Evolutionary conservation across 2,113 vertebrate genomes (phyloP), one percentile per base, ranked within the genome.

Genomic region (Grammomys dolichurus): DNA sequence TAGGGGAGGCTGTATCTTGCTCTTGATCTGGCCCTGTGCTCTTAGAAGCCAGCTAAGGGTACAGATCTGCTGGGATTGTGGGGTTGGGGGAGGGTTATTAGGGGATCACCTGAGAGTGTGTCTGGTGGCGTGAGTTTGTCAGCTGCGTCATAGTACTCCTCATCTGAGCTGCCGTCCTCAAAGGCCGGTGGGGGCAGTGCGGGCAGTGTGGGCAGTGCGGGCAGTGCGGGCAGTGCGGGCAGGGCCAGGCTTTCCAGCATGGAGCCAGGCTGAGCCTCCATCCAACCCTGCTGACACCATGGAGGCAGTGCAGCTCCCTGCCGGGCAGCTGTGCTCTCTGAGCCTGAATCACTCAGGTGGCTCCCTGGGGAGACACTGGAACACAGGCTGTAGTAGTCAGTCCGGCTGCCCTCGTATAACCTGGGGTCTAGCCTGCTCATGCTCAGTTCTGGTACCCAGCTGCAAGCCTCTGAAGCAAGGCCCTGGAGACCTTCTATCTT

Each of bases 111-210:
- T 98, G 98, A 69, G 77, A 91, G 94, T 28, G 51, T 22, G 1
- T 98, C 98, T 4, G 97, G 98, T 1, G 99, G 99, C 51, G 99
- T 99, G 28, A 99, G 98, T 96, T 98, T 98, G 94, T 99, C 99
- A 24, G 99, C 98, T 19, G 99, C 99, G 16, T 99, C 99, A 89
- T 99, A 99, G 98, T 99, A 99, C 96, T 99, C 99, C 69, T 99
- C 99, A 58, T 99, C 99, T 3, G 99, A 99, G 93, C 98, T 99
- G 94, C 98, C 99, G 46, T 99, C 99, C 90, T 98, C 99, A 93
- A 99, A 99, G 48, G 99, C 99, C 46, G 98, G 98, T 0, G 98
- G 98, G 36, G 69, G 98, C 0, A n/a, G n/a, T n/a, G n/a, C n/a
- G n/a, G n/a, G n/a, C n/a, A 40, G 40, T 40, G 40, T 2, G 40